phyloP scores from a whole-genome alignment of 2,113 vertebrate species.

The Cepphus grylle region DNA sequence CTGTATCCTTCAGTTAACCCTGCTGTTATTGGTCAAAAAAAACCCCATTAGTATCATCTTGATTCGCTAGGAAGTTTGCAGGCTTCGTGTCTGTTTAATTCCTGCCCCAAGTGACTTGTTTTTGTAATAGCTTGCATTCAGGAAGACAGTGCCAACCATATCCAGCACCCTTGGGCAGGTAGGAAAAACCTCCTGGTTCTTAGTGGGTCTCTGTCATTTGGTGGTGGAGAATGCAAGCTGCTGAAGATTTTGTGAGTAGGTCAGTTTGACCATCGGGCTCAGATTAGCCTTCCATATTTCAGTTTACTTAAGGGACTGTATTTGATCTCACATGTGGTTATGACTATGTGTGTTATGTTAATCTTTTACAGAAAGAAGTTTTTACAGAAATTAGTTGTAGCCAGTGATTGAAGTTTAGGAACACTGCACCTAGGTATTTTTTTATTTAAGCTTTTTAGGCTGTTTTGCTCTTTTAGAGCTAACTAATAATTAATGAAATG shows the following conservation, averaged over 20 bases:
- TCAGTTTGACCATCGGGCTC: neutral
- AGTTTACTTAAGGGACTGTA: neutral
- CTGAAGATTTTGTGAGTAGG: neutral
- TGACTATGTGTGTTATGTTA: neutral
- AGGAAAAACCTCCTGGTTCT: neutral
- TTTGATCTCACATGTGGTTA: neutral
- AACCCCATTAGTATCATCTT: neutral
- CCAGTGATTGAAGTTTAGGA: neutral
- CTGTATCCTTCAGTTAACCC: neutral
- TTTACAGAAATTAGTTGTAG: neutral
- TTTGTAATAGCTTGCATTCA: neutral
- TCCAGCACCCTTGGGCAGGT: neutral
- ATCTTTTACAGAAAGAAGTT: neutral
- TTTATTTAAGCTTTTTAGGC: neutral
- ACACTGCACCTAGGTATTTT: neutral
- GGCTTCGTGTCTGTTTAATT: neutral
- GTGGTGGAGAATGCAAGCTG: neutral
- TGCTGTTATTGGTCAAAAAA: neutral
- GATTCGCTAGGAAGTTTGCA: neutral
- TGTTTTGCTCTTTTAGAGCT: neutral
- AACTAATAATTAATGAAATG: neutral
- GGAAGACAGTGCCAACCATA: neutral
- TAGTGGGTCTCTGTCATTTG: neutral
- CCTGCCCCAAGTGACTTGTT: neutral
- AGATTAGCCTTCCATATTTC: neutral